phyloP scores from a whole-genome alignment of 2,797 vertebrate genomes.

The Pseudopleuronectes americanus region DNA sequence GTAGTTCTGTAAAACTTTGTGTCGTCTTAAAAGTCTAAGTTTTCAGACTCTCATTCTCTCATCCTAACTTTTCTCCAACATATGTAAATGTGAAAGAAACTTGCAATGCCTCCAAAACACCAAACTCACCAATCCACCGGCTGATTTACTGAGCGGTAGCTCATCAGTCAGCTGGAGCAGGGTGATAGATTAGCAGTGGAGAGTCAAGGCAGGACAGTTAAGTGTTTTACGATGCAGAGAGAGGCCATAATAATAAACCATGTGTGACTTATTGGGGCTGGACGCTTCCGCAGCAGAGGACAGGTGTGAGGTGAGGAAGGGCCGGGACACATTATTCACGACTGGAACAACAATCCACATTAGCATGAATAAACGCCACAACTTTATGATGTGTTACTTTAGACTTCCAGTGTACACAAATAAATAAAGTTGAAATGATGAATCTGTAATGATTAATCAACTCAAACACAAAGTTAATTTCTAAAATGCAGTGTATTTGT shows the following conservation, averaged over 20 bases:
- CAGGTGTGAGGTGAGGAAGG: constrained; percentile 55
- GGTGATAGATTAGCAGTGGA: constrained; percentile 65
- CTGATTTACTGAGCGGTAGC: constrained; percentile 54
- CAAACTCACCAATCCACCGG: constrained; percentile 21
- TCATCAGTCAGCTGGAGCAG: constrained; percentile 59
- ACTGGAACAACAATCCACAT: constrained; percentile 38
- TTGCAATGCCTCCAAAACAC: constrained; percentile 23
- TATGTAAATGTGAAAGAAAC: constrained; percentile 18
- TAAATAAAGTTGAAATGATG: constrained; percentile 1
- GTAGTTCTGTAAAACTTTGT: background rate
- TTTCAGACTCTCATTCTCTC: constrained; percentile 25
- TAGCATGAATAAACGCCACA: constrained; percentile 41
- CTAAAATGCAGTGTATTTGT: background rate
- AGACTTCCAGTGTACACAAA: constrained; percentile 20
- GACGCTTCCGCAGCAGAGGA: constrained; percentile 56
- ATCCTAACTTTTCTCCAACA: background rate
- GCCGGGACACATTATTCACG: constrained; percentile 44
- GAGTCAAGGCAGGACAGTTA: constrained; percentile 69
- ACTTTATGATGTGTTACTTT: constrained; percentile 22
- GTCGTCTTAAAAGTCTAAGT: background rate
- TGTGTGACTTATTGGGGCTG: constrained; percentile 72
- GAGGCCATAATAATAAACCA: constrained; percentile 78
- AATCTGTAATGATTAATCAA: constrained; percentile 5
- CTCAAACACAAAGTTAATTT: background rate
- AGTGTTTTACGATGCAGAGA: constrained; percentile 78